Evolutionary conservation across 2,888 invertebrate genomes (phyloP), one percentile per base, ranked within the genome.

Genomic region (Corbicula japonica): DNA sequence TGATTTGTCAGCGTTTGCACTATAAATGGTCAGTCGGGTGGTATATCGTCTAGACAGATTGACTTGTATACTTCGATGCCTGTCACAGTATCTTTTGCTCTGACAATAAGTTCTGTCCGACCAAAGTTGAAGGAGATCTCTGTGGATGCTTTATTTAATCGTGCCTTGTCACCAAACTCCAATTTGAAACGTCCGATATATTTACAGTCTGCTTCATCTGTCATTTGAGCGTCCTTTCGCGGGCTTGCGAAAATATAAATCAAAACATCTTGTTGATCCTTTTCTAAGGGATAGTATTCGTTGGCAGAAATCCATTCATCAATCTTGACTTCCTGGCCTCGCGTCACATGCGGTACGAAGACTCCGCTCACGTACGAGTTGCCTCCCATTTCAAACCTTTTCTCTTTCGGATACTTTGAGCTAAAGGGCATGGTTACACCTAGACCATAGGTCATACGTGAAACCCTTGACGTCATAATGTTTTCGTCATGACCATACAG

Each of bases 61-160:
- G 62, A 46, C 44, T 46, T 48, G 23, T 12, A 48, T 8, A 48
- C 48, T 48, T 63, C 62, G 32, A 21, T 48, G 30, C 46, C 46
- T 2, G 62, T 63, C 12, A 18, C 23, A 12, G 46, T 32, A 21
- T 63, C 62, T n/a, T 34, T 63, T 23, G 62, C 62, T 48, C 34
- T 32, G 12, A 63, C 44, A 1, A 46, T 34, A n/a, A 63, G 46
- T 15, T 63, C 48, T 18, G 62, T 63, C 21, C 48, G 28, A 23
- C 62, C 62, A 48, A 63, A 63, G 48, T 63, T 63, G 23, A 63
- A 63, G 12, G 62, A 48, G n/a, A 63, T 48, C 34, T 63, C 62
- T 44, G 62, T 63, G n/a, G n/a, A n/a, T n/a, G n/a, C n/a, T n/a
- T 12, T 38, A 48, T 41, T 4, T 21, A 1, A 12, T 34, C 60